Percentiles rank a stretch among this genome's conserved stretches.
Evolutionary conservation across 2,113 vertebrate species (phyloP).

Genomic region (Setophaga petechia): DNA sequence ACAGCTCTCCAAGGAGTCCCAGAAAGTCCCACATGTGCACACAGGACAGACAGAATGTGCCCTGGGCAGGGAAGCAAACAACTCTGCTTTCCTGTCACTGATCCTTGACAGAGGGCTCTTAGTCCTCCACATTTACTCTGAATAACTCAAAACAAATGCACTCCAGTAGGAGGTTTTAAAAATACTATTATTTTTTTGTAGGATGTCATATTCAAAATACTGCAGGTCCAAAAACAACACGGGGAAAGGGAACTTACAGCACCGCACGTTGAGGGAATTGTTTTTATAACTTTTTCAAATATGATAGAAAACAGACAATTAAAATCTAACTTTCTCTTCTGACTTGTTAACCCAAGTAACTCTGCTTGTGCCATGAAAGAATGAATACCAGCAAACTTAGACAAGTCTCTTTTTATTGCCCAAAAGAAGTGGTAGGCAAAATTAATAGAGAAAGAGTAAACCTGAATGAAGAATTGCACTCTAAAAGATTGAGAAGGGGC

Average conservation of each 20-base stretch:
- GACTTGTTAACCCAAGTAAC: neutral
- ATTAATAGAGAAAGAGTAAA: neutral
- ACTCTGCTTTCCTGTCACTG: neutral
- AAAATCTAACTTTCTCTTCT: neutral
- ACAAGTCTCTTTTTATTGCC: neutral
- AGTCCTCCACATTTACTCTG: neutral
- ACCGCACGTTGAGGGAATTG: neutral
- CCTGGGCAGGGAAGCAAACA: neutral
- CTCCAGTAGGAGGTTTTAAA: constrained; percentile 37
- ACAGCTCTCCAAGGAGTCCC: neutral
- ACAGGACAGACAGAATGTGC: neutral
- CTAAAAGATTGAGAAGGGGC: neutral
- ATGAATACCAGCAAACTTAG: neutral
- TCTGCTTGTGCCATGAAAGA: neutral
- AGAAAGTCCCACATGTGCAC: accelerated
- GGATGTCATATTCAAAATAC: neutral
- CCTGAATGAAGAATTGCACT: neutral
- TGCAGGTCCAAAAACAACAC: constrained; percentile 36
- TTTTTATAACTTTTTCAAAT: constrained; percentile 2
- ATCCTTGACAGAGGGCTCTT: neutral
- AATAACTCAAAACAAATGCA: neutral
- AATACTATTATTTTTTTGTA: constrained; percentile 1
- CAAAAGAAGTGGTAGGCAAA: neutral
- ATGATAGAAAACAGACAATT: neutral
- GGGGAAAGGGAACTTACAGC: neutral